Conservation (phyloP, 2,113 vertebrate species). For the Meles meles region DNA sequence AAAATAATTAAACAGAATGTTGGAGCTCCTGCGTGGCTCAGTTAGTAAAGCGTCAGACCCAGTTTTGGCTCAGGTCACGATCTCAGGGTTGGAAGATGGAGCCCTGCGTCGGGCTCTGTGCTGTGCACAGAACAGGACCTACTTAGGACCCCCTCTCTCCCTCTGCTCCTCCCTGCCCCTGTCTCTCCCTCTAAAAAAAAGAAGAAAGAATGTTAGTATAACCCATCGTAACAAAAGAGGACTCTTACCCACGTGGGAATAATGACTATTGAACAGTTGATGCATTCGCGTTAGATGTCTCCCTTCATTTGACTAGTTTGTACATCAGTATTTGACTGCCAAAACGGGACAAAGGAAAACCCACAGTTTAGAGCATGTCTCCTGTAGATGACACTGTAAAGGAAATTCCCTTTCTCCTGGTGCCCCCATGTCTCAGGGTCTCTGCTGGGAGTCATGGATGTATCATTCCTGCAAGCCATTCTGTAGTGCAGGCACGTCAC, state of each 20-base stretch:
- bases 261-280: not conserved
- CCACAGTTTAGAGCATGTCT: not conserved
- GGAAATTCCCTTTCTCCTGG: not conserved
- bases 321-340: not conserved
- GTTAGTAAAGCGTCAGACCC: not conserved
- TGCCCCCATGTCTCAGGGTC: too few relatives aligned
- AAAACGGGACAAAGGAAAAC: not conserved
- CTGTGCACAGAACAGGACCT: not conserved
- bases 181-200: not conserved
- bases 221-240: not conserved
- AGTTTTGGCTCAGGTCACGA: not conserved
- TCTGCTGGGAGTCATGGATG: accelerated
- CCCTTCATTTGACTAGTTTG: not conserved
- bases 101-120: not conserved
- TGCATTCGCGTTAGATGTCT: not conserved
- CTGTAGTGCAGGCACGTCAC: accelerated
- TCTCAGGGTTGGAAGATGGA: not conserved
- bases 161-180: not conserved
- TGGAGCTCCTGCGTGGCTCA: not conserved
- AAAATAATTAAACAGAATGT: not conserved
- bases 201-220: not conserved
- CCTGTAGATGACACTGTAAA: not conserved
- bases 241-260: not conserved
- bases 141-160: not conserved
- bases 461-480: not conserved